Base-by-base conservation (phyloP, 2,113 vertebrate species). In the Podocnemis expansa region DNA sequence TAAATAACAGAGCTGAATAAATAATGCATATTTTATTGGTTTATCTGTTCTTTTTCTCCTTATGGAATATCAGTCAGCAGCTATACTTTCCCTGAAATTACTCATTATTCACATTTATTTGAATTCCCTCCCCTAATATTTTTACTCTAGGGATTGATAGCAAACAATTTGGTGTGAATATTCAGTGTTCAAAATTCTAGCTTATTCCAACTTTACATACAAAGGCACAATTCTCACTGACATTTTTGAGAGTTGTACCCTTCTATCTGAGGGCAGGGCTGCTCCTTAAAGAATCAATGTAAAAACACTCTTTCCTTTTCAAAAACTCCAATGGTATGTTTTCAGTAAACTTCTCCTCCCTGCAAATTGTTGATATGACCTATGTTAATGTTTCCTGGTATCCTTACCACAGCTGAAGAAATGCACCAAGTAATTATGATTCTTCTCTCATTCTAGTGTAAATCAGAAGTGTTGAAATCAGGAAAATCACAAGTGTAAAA, bases 301-400 rank as follows among this genome's bases (percentile, higher is more conserved):
- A 25, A 25, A 84, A 93, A 84, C 87, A 95, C 60, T 10, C 43
- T 24, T 85, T 94, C 60, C 82, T 87, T 89, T 93, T 91, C 52
- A 58, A 90, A 89, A 19, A 27, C 81, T 86, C 63, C 89, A 73
- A 78, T 54, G n/a, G 79, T 1, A 56, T 67, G 31, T 70, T 96
- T 89, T 49, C 45, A 80, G 80, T 70, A 88, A 93, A 93, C 80
- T 13, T 51, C 76, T 55, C 29, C n/a, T 79, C 73, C 84, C 52
- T 79, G 84, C 85, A 86, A 5, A 1, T 21, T 52, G 85, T 0
- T 56, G 49, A 78, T 11, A 76, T 7, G 78, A 1, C 1, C 49
- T 80, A 45, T 31, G 41, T 58, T 47, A 8, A 86, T 67, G 63
- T n/a, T n/a, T 67, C 63, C 63, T 67, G 63, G 16, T 63, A 34